Conservation (phyloP, 2,113 vertebrate genomes). For the Calidris pugnax region DNA sequence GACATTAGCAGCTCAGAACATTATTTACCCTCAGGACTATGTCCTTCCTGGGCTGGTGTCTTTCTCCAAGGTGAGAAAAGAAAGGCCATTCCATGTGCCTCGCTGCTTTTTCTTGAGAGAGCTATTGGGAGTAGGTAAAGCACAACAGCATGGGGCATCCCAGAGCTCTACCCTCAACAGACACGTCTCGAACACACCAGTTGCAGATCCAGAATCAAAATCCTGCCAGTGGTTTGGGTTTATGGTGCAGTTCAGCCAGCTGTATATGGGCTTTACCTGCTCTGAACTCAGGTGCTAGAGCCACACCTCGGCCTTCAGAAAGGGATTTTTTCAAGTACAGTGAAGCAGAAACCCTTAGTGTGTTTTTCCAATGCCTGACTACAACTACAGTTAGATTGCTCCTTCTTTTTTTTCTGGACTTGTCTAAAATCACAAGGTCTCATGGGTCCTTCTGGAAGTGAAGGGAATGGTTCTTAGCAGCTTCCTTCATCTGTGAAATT, state of each 20-base stretch:
- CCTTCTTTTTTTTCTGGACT: not conserved
- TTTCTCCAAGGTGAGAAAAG: not conserved
- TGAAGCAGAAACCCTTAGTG: not conserved
- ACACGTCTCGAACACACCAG: accelerated
- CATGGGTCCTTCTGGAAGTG: not conserved
- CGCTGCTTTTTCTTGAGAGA: not conserved
- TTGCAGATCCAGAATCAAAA: not conserved
- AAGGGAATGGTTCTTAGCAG: not conserved
- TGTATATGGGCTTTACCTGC: not conserved
- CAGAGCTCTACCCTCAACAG: not conserved
- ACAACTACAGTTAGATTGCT: not conserved
- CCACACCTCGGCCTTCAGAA: not conserved
- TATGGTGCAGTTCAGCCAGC: not conserved
- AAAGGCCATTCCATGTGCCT: not conserved
- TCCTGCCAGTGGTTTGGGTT: not conserved
- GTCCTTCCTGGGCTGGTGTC: not conserved
- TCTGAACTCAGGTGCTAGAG: not conserved
- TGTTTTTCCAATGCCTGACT: not conserved
- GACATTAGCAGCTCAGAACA: not conserved
- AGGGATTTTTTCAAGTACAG: not conserved
- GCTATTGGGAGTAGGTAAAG: not conserved
- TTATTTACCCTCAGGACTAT: not conserved
- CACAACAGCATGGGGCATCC: not conserved
- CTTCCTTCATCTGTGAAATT: not conserved
- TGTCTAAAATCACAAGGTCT: not conserved